A percentile compares a stretch with the other conserved stretches of the same genome.
phyloP scores from a whole-genome alignment of 2,113 vertebrate species.

The Apus apus region DNA sequence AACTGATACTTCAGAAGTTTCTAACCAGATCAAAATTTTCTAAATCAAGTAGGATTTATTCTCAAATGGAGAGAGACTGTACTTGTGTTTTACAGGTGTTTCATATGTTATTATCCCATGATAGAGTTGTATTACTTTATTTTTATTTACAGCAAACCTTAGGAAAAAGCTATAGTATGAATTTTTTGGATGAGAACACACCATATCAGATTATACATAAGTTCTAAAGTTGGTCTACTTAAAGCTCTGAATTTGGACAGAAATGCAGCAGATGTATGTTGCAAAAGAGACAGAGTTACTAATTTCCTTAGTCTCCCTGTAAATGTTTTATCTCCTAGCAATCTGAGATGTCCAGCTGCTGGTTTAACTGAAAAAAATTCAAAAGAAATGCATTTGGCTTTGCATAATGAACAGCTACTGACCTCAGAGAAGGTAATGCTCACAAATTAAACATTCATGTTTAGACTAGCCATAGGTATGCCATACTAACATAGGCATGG shows the following conservation, averaged over 20 bases:
- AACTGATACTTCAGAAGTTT: neutral
- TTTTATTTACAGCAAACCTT: neutral
- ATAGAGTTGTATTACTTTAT: neutral
- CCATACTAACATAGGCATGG: neutral
- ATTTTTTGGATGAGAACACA: neutral
- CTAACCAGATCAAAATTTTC: neutral
- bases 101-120: neutral
- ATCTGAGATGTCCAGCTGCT: neutral
- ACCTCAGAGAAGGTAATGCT: neutral
- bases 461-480: neutral
- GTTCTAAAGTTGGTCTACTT: neutral
- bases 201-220: neutral
- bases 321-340: neutral
- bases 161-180: neutral
- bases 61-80: neutral
- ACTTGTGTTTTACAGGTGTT: neutral
- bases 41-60: neutral
- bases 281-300: neutral
- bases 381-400: neutral
- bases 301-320: neutral
- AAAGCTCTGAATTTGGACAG: neutral
- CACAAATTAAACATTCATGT: neutral
- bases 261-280: neutral
- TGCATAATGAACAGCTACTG: neutral
- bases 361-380: neutral